These are phyloP conservation scores for Apodemus speciosus DNA, from an alignment of 2,113 vertebrate species.

Conservation along the genomic window DNA sequence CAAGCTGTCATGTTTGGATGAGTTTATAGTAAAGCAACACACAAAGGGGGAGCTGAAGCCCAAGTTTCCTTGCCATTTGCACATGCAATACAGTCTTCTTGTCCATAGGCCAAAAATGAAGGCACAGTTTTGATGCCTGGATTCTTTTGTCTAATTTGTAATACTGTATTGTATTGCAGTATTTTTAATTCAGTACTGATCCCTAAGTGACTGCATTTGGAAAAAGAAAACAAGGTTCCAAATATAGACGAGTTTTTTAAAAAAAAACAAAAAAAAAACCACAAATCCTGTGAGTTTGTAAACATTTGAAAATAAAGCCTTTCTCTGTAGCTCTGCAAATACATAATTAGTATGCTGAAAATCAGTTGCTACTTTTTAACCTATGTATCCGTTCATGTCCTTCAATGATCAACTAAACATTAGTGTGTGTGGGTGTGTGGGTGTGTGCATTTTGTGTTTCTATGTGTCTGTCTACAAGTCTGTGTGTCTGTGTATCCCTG, in stretches of 20 bases:
- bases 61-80: conserved; percentile 75
- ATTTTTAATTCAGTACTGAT: conserved; percentile 76
- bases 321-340: conserved; percentile 23
- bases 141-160: conserved; percentile 78
- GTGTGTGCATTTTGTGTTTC: neutral
- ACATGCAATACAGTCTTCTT: conserved; percentile 74
- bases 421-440: neutral
- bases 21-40: conserved; percentile 73
- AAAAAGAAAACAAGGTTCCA: conserved; percentile 60
- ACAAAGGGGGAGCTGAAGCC: conserved; percentile 75
- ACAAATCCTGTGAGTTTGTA: conserved; percentile 21
- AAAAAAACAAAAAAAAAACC: no score
- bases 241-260: conserved; percentile 13
- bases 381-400: neutral
- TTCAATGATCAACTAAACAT: conserved; percentile 11
- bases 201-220: conserved; percentile 56
- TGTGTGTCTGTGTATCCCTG: neutral
- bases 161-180: neutral
- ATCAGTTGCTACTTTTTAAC: conserved; percentile 14
- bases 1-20: conserved; percentile 71
- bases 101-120: conserved; percentile 80
- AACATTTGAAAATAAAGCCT: conserved; percentile 46
- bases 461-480: neutral
- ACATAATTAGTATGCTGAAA: neutral
- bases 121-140: conserved; percentile 76